Conservation (phyloP, 2,113 vertebrate genomes). For the Empidonax traillii region DNA sequence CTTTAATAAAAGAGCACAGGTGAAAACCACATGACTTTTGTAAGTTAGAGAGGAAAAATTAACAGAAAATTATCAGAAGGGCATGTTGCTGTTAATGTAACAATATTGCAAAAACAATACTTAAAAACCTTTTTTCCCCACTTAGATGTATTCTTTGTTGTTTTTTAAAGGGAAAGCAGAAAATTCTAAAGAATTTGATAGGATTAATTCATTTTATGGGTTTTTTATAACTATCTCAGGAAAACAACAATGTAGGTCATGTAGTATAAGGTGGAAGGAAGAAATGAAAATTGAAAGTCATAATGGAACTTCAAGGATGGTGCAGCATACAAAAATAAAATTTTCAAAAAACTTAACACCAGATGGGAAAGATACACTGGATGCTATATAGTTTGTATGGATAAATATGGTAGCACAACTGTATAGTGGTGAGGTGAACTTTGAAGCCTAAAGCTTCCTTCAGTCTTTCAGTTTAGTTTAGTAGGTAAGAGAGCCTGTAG, state of each 20-base stretch:
- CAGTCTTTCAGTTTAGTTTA: not conserved
- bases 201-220: not conserved
- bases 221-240: not conserved
- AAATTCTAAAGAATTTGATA: not conserved
- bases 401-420: not conserved
- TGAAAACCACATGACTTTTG: not conserved
- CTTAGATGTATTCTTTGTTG: not conserved
- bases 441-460: not conserved
- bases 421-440: not conserved
- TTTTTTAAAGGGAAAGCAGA: not conserved
- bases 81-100: not conserved
- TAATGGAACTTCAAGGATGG: not conserved
- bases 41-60: not conserved
- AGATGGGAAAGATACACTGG: not conserved
- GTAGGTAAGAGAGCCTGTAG: not conserved
- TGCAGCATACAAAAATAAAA: not conserved
- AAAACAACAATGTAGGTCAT: not conserved
- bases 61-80: not conserved
- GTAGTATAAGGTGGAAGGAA: not conserved
- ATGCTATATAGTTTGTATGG: not conserved
- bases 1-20: not conserved
- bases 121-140: rapidly evolving
- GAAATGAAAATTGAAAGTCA: not conserved
- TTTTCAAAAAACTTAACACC: not conserved
- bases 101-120: not conserved